Conservation (phyloP, 2,113 vertebrate species). For the Tamias sibiricus region DNA sequence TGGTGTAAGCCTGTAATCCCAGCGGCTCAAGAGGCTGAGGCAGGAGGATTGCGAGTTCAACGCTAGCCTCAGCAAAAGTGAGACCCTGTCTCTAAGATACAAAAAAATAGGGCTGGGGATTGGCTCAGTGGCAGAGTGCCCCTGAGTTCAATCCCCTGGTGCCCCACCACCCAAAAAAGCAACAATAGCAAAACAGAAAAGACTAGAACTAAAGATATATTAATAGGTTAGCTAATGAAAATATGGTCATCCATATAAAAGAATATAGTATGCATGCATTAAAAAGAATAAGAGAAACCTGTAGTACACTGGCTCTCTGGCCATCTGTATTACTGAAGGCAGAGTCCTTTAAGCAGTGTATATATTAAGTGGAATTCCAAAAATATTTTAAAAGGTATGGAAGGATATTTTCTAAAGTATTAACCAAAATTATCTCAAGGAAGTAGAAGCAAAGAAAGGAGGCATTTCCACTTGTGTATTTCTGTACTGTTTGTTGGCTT, state of each 20-base stretch:
- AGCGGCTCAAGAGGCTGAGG: too few species aligned
- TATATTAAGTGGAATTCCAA: neutral
- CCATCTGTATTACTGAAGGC: neutral
- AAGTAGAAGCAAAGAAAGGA: neutral
- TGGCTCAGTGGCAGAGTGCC: too few species aligned
- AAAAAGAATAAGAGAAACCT: slow-evolving; percentile 15
- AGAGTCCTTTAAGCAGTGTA: neutral
- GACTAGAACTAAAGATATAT: neutral
- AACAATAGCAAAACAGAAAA: neutral
- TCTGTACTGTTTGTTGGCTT: neutral
- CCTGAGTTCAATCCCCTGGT: too few species aligned
- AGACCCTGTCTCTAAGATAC: too few species aligned
- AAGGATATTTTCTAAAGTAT: slow-evolving; percentile 9
- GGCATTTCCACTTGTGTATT: neutral
- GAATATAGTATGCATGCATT: neutral
- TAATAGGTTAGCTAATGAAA: neutral
- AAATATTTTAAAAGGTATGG: neutral
- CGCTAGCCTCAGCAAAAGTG: too few species aligned
- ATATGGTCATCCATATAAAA: neutral
- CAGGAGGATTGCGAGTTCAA: too few species aligned
- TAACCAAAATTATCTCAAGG: slow-evolving; percentile 22
- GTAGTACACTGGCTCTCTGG: too few species aligned
- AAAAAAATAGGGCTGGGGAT: too few species aligned
- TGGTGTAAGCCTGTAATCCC: too few species aligned
- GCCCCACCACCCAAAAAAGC: too few species aligned